Base-by-base conservation (phyloP, 2,113 vertebrate genomes). In the Rhodinocichla rosea region DNA sequence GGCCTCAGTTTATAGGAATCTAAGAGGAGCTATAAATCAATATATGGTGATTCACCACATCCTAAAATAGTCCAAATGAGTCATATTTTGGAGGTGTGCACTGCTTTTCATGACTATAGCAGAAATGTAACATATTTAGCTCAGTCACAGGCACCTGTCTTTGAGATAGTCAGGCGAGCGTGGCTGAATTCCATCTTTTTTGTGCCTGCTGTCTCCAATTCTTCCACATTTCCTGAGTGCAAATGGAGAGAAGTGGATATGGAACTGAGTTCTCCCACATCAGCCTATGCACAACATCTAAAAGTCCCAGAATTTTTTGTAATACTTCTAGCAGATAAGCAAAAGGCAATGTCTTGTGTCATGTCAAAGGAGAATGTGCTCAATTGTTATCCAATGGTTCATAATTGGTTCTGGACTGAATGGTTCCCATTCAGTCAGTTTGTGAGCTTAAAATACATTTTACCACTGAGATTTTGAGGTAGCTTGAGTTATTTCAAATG, bases 1-100 rank as follows among this genome's bases (percentile, higher is more conserved):
- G 49, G 44, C 32, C 63, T 68, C 2, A 1, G 11, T 62, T 71
- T 68, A 32, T 37, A 45, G 26, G 32, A 75, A 40, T 53, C 19
- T 68, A 83, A 79, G 26, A 81, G 19, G 21, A 20, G 55, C 47
- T 57, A 32, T 17, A 9, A 70, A 65, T 47, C 39, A 76, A 69
- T 65, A 89, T 10, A 22, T 15, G 23, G 35, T 94, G 91, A 94
- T 78, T 91, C 74, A 84, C 49, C 21, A 50, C 22, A 44, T 65
- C 39, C 69, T 60, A 75, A 87, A 12, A 87, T 67, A 96, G 47
- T 19, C 18, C 35, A 70, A 50, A 47, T 82, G 65, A 95, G 74
- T 71, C 21, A 56, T 44, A 57, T 76, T 90, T 85, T 85, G 49
- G 47, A 87, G 33, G 39, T 89, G 22, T 47, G 17, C 30, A 15